Base-by-base conservation (phyloP, 2,888 invertebrate species). In the Eupithecia subfuscata region DNA sequence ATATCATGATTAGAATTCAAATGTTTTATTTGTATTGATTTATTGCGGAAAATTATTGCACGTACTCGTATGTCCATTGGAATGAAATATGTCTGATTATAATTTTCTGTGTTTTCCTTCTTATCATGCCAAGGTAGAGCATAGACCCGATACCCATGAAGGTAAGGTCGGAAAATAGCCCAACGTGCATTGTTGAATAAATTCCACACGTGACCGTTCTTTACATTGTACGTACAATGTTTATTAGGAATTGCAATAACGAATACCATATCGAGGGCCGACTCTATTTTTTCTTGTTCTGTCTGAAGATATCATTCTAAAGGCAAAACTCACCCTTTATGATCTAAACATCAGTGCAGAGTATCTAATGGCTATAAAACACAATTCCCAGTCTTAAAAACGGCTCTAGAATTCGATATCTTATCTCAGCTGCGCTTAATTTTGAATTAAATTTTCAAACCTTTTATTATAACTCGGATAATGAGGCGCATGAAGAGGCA, bases 91-190 rank as follows among this genome's bases (percentile, higher is more conserved):
- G 25, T 65, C 37, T 43, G 16, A 73, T 48, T n/a, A 65, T 69
- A 68, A 64, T 75, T 75, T 74, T 70, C 72, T 74, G 65, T 65
- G 63, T 77, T 77, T 77, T 75, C 77, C 77, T 77, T 72, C 72
- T 73, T 60, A 12, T 11, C 43, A 73, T 75, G 77, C 77, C 77
- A 74, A 77, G 77, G 76, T 71, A 76, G 77, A 70, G 70, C 74
- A 52, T 68, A 72, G 72, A 72, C 72, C 68, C 77, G 72, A 72
- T 63, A 52, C 72, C 68, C 52, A 64, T 63, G 77, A 77, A 77
- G 77, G 77, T 74, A 70, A 77, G 74, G 74, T 40, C 70, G 68
- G 74, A 34, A 71, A 71, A 76, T 75, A 74, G 70, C 70, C 74
- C 74, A 70, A 70, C 72, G 69, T 60, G 74, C 74, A 40, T 70